phyloP scores from a whole-genome alignment of 1,140 invertebrate genomes.

The Habropoda laboriosa region DNA sequence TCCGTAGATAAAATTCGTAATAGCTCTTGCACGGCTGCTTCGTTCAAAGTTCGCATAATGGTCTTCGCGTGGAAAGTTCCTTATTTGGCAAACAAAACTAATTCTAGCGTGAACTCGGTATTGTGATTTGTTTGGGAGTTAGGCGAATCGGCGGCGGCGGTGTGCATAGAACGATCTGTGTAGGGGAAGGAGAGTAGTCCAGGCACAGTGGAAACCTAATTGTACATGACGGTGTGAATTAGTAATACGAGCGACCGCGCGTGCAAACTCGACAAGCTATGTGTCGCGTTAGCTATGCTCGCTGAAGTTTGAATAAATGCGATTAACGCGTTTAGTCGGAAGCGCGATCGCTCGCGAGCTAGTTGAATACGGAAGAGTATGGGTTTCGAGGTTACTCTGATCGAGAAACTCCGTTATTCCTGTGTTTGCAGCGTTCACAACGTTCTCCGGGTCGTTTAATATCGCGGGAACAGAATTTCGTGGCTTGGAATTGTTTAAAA shows the following conservation, averaged over 20 bases:
- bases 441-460: too few species aligned
- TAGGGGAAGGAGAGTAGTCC: background rate
- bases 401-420: too few species aligned
- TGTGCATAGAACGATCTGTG: background rate
- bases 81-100: background rate
- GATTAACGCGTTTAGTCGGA: background rate
- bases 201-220: background rate
- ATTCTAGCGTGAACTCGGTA: background rate
- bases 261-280: too few species aligned
- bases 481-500: too few species aligned
- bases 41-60: too few species aligned
- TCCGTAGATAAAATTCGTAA: too few species aligned
- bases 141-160: too few species aligned
- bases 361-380: too few species aligned
- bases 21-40: too few species aligned
- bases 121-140: background rate
- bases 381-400: too few species aligned
- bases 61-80: background rate
- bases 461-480: too few species aligned
- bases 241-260: background rate
- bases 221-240: background rate
- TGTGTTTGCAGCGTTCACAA: too few species aligned
- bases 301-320: slow-evolving; percentile 19
- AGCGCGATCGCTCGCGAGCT: background rate
- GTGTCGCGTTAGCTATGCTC: background rate